Percentiles rank a stretch among this genome's conserved stretches.
phyloP scores from a whole-genome alignment of 2,113 vertebrate genomes.

The Anhinga anhinga region DNA sequence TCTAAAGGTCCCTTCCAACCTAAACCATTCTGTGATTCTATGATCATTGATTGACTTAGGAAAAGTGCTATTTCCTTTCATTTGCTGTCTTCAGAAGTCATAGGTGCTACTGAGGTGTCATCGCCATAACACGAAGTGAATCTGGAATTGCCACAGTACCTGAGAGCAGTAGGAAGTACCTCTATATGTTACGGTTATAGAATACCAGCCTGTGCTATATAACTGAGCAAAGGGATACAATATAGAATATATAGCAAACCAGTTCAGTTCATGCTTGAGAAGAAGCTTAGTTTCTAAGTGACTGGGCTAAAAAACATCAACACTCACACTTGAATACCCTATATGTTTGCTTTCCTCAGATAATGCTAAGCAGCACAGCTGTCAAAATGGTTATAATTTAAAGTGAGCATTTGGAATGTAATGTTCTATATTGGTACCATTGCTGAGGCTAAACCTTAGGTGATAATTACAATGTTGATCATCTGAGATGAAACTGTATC shows the following conservation, averaged over 20 bases:
- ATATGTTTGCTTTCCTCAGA: conserved; percentile 55
- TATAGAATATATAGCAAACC: conserved; percentile 34
- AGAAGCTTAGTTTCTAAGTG: conserved; percentile 54
- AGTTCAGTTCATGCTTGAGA: conserved; percentile 44
- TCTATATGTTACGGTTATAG: neutral
- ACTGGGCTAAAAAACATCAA: conserved; percentile 39
- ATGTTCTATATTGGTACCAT: conserved; percentile 49
- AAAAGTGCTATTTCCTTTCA: neutral
- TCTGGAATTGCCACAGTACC: conserved; percentile 17
- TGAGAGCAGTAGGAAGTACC: neutral
- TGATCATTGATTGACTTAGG: too few relatives aligned
- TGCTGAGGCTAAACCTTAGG: conserved; percentile 66
- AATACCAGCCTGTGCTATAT: conserved; percentile 9
- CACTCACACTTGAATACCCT: conserved; percentile 29
- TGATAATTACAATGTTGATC: conserved; percentile 64
- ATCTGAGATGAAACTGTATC: conserved; percentile 62
- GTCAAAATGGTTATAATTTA: conserved; percentile 73
- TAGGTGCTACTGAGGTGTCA: neutral
- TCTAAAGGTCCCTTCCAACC: too few relatives aligned
- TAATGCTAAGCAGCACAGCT: conserved; percentile 61
- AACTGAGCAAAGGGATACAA: conserved; percentile 44
- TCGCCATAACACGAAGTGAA: conserved; percentile 55
- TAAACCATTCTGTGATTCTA: too few relatives aligned
- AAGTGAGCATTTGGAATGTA: conserved; percentile 62
- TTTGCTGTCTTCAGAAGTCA: neutral